phyloP scores from a whole-genome alignment of 2,888 invertebrate species.

The Cheilosia soror region DNA sequence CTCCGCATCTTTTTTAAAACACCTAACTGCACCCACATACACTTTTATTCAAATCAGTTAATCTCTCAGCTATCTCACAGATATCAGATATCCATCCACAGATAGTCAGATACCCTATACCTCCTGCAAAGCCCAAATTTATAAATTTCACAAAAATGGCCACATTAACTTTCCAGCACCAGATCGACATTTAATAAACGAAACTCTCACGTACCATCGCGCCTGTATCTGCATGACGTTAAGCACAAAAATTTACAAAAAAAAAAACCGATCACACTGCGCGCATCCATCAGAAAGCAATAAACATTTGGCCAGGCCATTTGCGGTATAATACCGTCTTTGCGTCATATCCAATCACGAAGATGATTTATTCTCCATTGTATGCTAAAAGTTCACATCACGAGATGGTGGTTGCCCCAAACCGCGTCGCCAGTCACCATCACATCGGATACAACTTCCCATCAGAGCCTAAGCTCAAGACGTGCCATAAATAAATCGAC shows the following conservation, averaged over 20 bases:
- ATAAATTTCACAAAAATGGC: conserved; percentile 40
- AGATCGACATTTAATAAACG: conserved; percentile 54
- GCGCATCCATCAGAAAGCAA: conserved; percentile 47
- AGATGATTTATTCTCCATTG: conserved; percentile 73
- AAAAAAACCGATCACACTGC: background rate
- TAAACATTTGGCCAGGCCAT: conserved; percentile 54
- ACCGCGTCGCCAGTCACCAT: conserved; percentile 19
- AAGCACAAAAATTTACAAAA: conserved; percentile 10
- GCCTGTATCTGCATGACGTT: background rate
- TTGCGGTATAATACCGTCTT: conserved; percentile 53
- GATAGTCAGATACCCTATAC: background rate
- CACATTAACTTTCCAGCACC: conserved; percentile 7
- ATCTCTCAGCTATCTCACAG: no score
- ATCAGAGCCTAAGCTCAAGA: conserved; percentile 14
- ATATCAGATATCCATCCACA: no score
- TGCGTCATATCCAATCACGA: conserved; percentile 73
- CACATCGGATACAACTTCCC: conserved; percentile 14
- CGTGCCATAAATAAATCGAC: conserved; percentile 71
- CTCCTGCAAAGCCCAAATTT: background rate
- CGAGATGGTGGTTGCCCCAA: conserved; percentile 51
- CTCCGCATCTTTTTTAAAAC: no score
- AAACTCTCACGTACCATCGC: conserved; percentile 46
- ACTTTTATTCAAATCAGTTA: no score
- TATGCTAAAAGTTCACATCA: conserved; percentile 73
- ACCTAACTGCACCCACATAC: no score